Base-by-base conservation (phyloP, 2,888 invertebrate species). In the Thymelicus lineola region DNA sequence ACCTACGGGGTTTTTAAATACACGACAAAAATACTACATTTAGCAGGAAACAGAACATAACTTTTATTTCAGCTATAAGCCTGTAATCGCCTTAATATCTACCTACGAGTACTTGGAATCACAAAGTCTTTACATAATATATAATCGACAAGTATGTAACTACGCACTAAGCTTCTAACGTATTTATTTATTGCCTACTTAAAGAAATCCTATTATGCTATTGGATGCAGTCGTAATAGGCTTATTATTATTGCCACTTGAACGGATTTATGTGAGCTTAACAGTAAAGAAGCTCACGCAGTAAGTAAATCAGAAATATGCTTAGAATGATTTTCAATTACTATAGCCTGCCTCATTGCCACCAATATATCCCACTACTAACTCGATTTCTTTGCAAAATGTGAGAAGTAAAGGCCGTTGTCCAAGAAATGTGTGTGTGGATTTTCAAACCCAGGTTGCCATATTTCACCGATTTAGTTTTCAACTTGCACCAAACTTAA, bases 181-280 rank as follows among this genome's bases (percentile, higher is more conserved):
- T 36, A 38, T 60, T 57, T 28, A 57, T 65, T 65, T 65, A 57
- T 57, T 35, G 35, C 10, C 45, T 46, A 46, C 57, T 46, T 65
- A 65, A 35, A 65, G 65, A 65, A 65, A 66, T 66, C 59, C 59
- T 68, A 68, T 68, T 68, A 67, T 55, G 60, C n/a, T 67, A 50
- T 53, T 45, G 61, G 42, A 45, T 15, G 61, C 28, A 45, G 38
- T 20, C 35, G 61, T 67, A 67, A 67, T 61, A 60, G 67, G 67
- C 61, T 67, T 67, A 61, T 67, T 61, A 60, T 38, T 53, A 67
- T 59, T 63, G 48, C 63, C 17, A 55, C 61, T 53, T 28, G 55
- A 67, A 59, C 45, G 67, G 67, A 53, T 67, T 67, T 67, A 61
- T 45, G 28, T n/a, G 9, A 61, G 67, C 67, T 67, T 67, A 61